Evolutionary conservation across 2,797 vertebrate species (phyloP).

Genomic region (Knipowitschia caucasica): DNA sequence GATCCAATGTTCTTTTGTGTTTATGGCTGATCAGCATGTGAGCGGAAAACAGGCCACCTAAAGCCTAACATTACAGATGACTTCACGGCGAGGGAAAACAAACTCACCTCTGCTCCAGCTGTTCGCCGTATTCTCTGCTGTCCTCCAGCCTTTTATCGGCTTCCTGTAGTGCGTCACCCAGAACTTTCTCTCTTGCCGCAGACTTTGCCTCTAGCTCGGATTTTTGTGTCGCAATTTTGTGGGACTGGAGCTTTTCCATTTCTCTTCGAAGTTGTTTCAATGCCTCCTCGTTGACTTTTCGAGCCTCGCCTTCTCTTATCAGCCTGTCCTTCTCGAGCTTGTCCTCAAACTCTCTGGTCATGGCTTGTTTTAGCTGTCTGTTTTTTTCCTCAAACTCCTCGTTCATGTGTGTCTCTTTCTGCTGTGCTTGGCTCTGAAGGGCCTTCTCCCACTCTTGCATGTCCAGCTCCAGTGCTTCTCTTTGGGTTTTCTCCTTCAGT

Average conservation of each 20-base stretch:
- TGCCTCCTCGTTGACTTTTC: slow-evolving; percentile 26
- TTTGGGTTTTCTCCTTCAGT: slow-evolving; percentile 72
- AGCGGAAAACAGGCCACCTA: slow-evolving; percentile 53
- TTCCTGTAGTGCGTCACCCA: slow-evolving; percentile 74
- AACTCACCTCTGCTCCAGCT: slow-evolving; percentile 81
- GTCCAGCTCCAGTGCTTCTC: slow-evolving; percentile 70
- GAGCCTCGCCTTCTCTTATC: slow-evolving; percentile 27
- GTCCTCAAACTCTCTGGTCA: slow-evolving; percentile 35
- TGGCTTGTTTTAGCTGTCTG: slow-evolving; percentile 15
- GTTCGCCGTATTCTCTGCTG: slow-evolving; percentile 67
- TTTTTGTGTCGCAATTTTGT: slow-evolving; percentile 72
- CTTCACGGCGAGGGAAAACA: slow-evolving; percentile 54
- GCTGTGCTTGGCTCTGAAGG: slow-evolving; percentile 23
- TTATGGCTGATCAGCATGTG: slow-evolving; percentile 50
- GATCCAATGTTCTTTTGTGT: slow-evolving; percentile 36
- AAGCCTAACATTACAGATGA: slow-evolving; percentile 42
- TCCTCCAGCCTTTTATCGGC: slow-evolving; percentile 73
- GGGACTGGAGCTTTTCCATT: slow-evolving; percentile 73
- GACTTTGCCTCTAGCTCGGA: slow-evolving; percentile 71
- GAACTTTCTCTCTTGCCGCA: slow-evolving; percentile 75
- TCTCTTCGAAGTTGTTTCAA: slow-evolving; percentile 28
- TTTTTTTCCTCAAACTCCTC: slow-evolving; percentile 27
- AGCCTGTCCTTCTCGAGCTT: slow-evolving; percentile 12
- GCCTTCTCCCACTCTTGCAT: slow-evolving; percentile 40
- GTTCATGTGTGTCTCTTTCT: slow-evolving; percentile 20